phyloP scores from a whole-genome alignment of 37 sponge, comb jelly and placozoan genomes.

The Beroe ovata region DNA sequence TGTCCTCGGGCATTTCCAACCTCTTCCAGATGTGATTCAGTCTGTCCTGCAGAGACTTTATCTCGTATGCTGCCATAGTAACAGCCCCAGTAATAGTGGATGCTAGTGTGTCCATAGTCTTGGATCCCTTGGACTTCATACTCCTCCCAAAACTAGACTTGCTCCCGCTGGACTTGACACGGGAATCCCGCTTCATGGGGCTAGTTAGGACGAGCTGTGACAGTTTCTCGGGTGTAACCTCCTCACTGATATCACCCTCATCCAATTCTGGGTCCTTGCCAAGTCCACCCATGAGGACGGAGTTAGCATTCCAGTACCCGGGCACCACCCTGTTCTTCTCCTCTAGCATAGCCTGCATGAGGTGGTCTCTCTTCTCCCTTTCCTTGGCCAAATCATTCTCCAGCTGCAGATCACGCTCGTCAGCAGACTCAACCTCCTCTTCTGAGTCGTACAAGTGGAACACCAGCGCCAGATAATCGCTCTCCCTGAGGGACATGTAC shows the following conservation, averaged over 20 bases:
- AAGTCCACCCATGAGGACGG: slow-evolving; percentile 86
- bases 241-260: not conserved
- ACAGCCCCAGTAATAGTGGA: not conserved
- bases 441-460: slow-evolving; percentile 93
- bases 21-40: slow-evolving; percentile 74
- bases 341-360: slow-evolving; percentile 54
- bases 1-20: slow-evolving; percentile 72
- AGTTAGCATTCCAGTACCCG: slow-evolving; percentile 89
- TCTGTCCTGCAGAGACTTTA: slow-evolving; percentile 69
- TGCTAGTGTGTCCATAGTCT: not conserved
- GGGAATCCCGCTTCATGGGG: not conserved
- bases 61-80: not conserved
- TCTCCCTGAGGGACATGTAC: slow-evolving; percentile 75
- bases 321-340: slow-evolving; percentile 73
- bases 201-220: not conserved
- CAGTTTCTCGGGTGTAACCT: slow-evolving; percentile 12
- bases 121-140: not conserved
- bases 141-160: not conserved
- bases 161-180: not conserved
- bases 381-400: slow-evolving; percentile 51
- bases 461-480: slow-evolving; percentile 80
- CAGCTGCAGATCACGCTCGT: slow-evolving; percentile 70
- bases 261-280: slow-evolving; percentile 76
- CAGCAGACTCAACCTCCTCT: slow-evolving; percentile 74
- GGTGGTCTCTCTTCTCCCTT: slow-evolving; percentile 70